Conservation (phyloP, 2,888 invertebrate species). For the Drosophila pseudotakahashii region DNA sequence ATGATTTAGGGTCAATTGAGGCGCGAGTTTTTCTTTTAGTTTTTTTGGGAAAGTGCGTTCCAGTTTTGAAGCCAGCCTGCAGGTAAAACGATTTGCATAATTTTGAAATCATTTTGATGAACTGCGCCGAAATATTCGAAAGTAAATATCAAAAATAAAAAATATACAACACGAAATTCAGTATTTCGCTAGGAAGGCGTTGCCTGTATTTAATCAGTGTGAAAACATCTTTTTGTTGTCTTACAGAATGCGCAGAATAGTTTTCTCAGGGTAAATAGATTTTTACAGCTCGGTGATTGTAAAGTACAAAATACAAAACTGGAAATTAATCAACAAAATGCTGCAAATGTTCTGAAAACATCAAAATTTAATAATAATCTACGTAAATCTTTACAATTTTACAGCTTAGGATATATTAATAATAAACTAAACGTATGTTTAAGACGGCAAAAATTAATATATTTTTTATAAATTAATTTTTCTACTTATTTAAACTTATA, state of each 20-base stretch:
- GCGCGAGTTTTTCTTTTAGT: slow-evolving; percentile 35
- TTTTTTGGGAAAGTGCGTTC: slow-evolving; percentile 66
- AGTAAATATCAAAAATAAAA: slow-evolving; percentile 25
- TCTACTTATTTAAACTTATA: too few relatives aligned
- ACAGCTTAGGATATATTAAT: too few relatives aligned
- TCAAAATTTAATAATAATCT: too few relatives aligned
- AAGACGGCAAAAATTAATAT: too few relatives aligned
- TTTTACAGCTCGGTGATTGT: too few relatives aligned
- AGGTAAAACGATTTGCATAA: slow-evolving; percentile 67
- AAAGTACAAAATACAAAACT: too few relatives aligned
- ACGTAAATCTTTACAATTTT: too few relatives aligned
- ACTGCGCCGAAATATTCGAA: slow-evolving; percentile 47
- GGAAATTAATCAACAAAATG: too few relatives aligned
- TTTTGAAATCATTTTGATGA: slow-evolving; percentile 67
- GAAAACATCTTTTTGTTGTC: slow-evolving; percentile 11
- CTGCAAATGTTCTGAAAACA: too few relatives aligned
- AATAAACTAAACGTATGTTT: too few relatives aligned
- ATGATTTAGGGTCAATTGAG: slow-evolving; percentile 72
- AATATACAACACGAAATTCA: slow-evolving; percentile 13
- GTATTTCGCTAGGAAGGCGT: slow-evolving; percentile 25
- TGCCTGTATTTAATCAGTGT: slow-evolving; percentile 21
- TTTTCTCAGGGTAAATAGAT: not conserved
- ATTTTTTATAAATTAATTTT: too few relatives aligned
- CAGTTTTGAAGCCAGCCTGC: slow-evolving; percentile 39
- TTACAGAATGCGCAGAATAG: not conserved